Base-by-base conservation (phyloP, 2,888 invertebrate genomes). In the Scaptomyza flava region DNA sequence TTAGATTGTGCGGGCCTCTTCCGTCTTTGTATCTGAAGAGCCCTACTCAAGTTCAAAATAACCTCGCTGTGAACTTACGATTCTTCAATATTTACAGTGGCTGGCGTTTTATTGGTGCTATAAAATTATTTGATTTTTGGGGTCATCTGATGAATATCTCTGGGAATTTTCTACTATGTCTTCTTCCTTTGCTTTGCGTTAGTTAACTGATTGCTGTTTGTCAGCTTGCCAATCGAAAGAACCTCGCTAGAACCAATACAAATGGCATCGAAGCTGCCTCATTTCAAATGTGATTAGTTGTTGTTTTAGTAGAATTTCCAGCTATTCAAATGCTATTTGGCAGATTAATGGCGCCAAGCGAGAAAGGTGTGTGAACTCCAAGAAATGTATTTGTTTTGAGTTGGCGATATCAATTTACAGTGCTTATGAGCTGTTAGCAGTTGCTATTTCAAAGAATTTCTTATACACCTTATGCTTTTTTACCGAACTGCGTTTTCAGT, bases 231-330 rank as follows among this genome's bases (percentile, higher is more conserved):
- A 52, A 79, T 60, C 70, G 65, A 68, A 51, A 65, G 56, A 78
- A 47, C 53, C 17, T 54, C 80, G 60, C 67, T 74, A 69, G 77
- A 7, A 75, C 59, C 82, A 77, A 82, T 68, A 72, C 72, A 85
- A 79, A 82, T 67, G 48, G 71, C 75, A 81, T 61, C 71, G 48
- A 69, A 85, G 43, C 65, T 78, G 76, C 50, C 54, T 71, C 78
- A 61, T 77, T 77, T 80, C 70, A 83, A 83, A 77, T 68, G 70
- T 53, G 75, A 81, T 77, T 87, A 63, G 79, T 73, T 57, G 63
- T 41, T 60, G 77, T 72, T 38, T 7, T 14, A 6, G 38, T 36
- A 61, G 60, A 33, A 41, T 59, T 60, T 34, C 38, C 30, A 47
- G 31, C 57, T 51, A 36, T 23, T 52, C 56, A 42, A 46, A 61